Evolutionary conservation across 2,113 vertebrate species (phyloP).

Genomic region (Agelaius tricolor): DNA sequence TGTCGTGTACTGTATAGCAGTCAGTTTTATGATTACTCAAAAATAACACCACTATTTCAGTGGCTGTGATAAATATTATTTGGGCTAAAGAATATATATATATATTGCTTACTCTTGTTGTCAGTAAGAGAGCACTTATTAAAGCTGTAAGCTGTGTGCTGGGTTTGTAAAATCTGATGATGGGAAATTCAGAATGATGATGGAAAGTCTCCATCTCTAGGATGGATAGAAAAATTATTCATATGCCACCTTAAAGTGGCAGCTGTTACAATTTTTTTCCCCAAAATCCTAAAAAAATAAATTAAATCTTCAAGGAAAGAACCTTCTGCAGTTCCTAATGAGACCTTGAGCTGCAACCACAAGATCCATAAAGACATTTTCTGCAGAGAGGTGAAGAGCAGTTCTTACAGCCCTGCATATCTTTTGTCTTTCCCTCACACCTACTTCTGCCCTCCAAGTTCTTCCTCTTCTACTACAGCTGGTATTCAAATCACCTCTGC

Average conservation of each 20-base stretch:
- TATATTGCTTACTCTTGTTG: not conserved
- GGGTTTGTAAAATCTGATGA: not conserved
- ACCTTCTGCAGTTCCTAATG: not conserved
- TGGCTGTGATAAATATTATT: not conserved
- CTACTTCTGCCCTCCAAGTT: not conserved
- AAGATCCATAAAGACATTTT: not conserved
- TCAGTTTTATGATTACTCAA: not conserved
- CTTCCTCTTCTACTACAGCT: not conserved
- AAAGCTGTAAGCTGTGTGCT: not conserved
- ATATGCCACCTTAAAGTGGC: not conserved
- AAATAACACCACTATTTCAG: not conserved
- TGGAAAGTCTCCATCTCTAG: not conserved
- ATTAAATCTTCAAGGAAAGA: not conserved
- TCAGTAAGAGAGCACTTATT: not conserved
- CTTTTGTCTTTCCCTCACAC: not conserved
- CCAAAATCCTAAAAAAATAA: not conserved
- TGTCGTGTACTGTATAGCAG: not conserved
- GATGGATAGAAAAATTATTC: not conserved
- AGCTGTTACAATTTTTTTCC: not conserved
- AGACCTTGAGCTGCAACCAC: not conserved
- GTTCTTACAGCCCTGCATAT: not conserved
- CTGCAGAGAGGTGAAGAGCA: not conserved
- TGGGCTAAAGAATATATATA: not conserved
- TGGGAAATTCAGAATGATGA: not conserved
- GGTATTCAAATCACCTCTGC: not conserved